Conservation (phyloP, 2,888 invertebrate genomes). For the Orchesella flavescens region DNA sequence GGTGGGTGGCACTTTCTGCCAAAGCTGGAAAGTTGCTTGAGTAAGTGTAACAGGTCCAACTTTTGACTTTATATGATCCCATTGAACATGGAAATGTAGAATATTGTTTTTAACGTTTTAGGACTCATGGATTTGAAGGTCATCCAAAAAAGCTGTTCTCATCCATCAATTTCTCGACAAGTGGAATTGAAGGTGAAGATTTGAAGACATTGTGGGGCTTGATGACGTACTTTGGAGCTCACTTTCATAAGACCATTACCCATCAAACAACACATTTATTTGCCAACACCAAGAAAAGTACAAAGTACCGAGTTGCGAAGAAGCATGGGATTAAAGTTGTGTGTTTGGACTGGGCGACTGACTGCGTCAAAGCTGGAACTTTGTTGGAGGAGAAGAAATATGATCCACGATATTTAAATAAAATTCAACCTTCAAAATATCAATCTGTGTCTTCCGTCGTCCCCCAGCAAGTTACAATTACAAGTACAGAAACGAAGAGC, state of each 20-base stretch:
- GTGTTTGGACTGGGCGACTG: slow-evolving; percentile 93
- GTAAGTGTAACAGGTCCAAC: too few relatives aligned
- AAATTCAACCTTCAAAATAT: not conserved
- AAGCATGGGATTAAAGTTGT: slow-evolving; percentile 80
- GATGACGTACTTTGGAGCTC: slow-evolving; percentile 90
- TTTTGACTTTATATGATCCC: too few relatives aligned
- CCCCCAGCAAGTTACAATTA: not conserved
- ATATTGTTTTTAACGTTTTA: slow-evolving; percentile 72
- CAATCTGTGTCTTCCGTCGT: slow-evolving; percentile 4
- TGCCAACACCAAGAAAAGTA: slow-evolving; percentile 82
- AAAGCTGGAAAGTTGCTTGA: slow-evolving; percentile 78
- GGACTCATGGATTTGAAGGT: slow-evolving; percentile 85
- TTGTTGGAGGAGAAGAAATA: slow-evolving; percentile 64
- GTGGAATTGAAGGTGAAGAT: slow-evolving; percentile 84
- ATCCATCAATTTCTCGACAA: slow-evolving; percentile 84
- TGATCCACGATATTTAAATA: slow-evolving; percentile 63
- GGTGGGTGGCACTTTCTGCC: slow-evolving; percentile 85
- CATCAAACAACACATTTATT: slow-evolving; percentile 88
- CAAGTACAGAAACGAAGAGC: too few relatives aligned
- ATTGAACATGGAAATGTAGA: too few relatives aligned
- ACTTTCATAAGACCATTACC: slow-evolving; percentile 83
- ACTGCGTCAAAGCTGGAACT: slow-evolving; percentile 78
- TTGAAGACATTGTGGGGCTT: slow-evolving; percentile 86
- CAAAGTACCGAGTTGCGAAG: slow-evolving; percentile 64
- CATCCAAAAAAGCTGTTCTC: slow-evolving; percentile 81